Evolutionary conservation across 2,113 vertebrate species (phyloP).

Genomic region (Dermatemys mawii): DNA sequence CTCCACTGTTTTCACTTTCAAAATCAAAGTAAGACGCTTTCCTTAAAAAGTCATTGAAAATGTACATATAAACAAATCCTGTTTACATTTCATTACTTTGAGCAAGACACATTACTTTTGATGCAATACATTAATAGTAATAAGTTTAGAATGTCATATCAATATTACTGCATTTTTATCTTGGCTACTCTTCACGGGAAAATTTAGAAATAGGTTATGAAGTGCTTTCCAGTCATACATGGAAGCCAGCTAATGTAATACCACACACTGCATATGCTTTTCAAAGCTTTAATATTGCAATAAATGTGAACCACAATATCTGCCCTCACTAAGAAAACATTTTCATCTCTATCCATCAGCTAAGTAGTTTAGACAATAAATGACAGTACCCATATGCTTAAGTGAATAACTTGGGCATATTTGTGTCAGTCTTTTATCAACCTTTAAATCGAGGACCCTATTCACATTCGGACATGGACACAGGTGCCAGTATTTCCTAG

Average conservation of each 20-base stretch:
- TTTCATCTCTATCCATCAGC: constrained; percentile 64
- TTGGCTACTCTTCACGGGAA: constrained; percentile 39
- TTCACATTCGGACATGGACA: constrained; percentile 14
- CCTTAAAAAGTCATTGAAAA: constrained; percentile 8
- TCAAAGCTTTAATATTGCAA: constrained; percentile 56
- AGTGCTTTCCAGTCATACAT: constrained; percentile 51
- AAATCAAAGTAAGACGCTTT: constrained; percentile 8
- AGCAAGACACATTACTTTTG: constrained; percentile 32
- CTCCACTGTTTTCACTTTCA: not conserved
- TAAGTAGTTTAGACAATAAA: constrained; percentile 66
- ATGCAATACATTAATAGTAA: constrained; percentile 5
- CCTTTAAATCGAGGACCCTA: constrained; percentile 51
- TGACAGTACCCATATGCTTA: constrained; percentile 50
- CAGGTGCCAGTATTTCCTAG: not conserved
- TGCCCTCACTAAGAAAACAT: constrained; percentile 68
- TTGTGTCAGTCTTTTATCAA: constrained; percentile 46
- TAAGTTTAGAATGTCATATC: constrained; percentile 51
- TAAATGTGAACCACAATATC: constrained; percentile 58
- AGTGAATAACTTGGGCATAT: constrained; percentile 53
- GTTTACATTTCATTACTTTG: constrained; percentile 52
- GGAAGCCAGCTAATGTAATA: constrained; percentile 57
- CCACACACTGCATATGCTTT: constrained; percentile 28
- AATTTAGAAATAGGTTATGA: constrained; percentile 60
- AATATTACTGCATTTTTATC: constrained; percentile 51
- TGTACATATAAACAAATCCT: constrained; percentile 39